These are phyloP conservation scores for Gerris lacustris DNA, from an alignment of 2,888 invertebrate species.

Conservation along the genomic window DNA sequence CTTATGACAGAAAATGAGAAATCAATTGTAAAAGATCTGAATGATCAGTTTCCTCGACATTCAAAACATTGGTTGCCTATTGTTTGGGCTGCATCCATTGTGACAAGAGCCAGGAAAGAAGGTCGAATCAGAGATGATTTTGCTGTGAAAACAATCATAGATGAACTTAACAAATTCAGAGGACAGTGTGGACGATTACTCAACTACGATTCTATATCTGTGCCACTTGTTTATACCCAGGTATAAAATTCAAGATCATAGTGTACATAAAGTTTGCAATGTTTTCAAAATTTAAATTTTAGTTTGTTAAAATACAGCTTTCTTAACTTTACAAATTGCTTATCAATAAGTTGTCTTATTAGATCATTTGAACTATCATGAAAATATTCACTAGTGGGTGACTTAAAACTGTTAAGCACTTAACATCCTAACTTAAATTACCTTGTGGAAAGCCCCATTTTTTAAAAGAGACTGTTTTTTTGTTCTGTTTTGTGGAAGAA, in stretches of 20 bases:
- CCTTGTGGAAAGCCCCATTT: too few relatives aligned
- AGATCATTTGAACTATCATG: too few relatives aligned
- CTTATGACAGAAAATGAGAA: slow-evolving; percentile 70
- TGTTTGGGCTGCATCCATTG: slow-evolving; percentile 82
- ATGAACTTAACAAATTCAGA: slow-evolving; percentile 73
- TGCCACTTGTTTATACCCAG: slow-evolving; percentile 74
- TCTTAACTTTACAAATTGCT: too few relatives aligned
- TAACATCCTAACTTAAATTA: too few relatives aligned
- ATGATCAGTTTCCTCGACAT: slow-evolving; percentile 68
- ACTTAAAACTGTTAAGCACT: too few relatives aligned
- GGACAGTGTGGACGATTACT: slow-evolving; percentile 63
- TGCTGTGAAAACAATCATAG: slow-evolving; percentile 80
- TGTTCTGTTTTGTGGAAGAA: too few relatives aligned
- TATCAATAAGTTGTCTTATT: too few relatives aligned
- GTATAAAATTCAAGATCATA: slow-evolving; percentile 28
- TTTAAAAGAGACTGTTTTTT: too few relatives aligned
- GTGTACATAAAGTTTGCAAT: background rate
- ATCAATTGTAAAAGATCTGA: slow-evolving; percentile 61
- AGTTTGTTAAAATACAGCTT: too few relatives aligned
- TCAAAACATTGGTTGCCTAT: slow-evolving; percentile 85
- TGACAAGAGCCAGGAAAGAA: slow-evolving; percentile 78
- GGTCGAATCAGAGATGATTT: slow-evolving; percentile 82
- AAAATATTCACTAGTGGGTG: too few relatives aligned
- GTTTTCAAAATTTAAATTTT: background rate
- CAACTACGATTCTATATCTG: slow-evolving; percentile 65